Conservation (phyloP, 2,113 vertebrate genomes). For the Macaca nemestrina region DNA sequence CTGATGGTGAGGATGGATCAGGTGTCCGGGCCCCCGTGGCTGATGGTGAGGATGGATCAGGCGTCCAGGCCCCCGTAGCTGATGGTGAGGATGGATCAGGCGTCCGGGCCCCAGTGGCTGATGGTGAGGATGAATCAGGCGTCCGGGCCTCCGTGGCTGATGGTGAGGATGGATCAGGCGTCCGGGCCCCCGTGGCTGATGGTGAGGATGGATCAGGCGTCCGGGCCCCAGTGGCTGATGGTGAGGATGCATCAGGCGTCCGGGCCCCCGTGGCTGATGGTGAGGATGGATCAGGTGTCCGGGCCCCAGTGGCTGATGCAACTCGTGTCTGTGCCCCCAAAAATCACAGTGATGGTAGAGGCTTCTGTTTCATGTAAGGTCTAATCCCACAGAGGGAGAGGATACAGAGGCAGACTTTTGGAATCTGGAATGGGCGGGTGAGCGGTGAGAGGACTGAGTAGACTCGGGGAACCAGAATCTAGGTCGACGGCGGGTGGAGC, state of each 20-base stretch:
- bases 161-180: too few species aligned
- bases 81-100: too few species aligned
- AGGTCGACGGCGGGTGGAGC: rapidly evolving
- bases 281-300: background rate
- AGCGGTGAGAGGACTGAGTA: background rate
- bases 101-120: too few species aligned
- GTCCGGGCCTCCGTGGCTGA: too few species aligned
- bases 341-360: background rate
- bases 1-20: too few species aligned
- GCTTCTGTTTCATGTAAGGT: background rate
- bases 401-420: background rate
- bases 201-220: background rate
- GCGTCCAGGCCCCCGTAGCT: too few species aligned
- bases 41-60: too few species aligned
- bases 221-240: too few species aligned
- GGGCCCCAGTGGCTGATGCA: rapidly evolving
- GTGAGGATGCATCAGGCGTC: too few species aligned
- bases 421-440: rapidly evolving
- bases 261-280: background rate
- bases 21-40: too few species aligned
- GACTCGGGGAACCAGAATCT: background rate
- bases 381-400: background rate
- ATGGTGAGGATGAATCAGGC: too few species aligned
- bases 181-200: too few species aligned
- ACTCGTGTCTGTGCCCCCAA: rapidly evolving